Evolutionary conservation across 2,888 invertebrate genomes (phyloP), one percentile per base, ranked within the genome.

Genomic region (Heliconius ethilla): DNA sequence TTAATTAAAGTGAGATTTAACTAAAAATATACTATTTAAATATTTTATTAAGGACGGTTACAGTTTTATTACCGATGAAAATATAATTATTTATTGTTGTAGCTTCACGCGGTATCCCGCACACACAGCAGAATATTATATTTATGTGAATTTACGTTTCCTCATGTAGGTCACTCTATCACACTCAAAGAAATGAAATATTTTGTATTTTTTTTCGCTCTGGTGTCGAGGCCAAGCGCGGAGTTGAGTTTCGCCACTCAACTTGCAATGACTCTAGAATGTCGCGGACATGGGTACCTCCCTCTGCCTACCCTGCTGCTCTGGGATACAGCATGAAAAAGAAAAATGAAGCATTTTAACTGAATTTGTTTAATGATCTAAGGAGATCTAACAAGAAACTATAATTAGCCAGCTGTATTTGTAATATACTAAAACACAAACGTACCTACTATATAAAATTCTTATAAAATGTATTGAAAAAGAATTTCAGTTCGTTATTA

Each of bases 401-500:
- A 66, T n/a, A 2, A 37, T 37, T n/a, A 22, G 18, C 5, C 2
- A 22, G 22, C 33, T 37, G 5, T 11, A 45, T 40, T 15, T 22
- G 25, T 11, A 13, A 40, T 40, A 37, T 69, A 69, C 51, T 18
- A 25, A 33, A 37, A 15, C 25, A 33, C 29, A 55, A 33, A 70
- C 7, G 5, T 22, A 55, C 10, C 18, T 51, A 18, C 51, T n/a
- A 11, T 33, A 33, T 37, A n/a, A 33, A 9, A 4, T 72, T 59
- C 65, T 63, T 63, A 63, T 45, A 74, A 67, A 77, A 77, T 45
- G 18, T 67, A 77, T 73, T 74, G 77, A 67, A 67, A 59, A 59
- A 69, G 45, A 77, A 74, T 65, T 70, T 75, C 59, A 66, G 65
- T 77, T 76, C 51, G 67, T 78, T 81, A 79, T 79, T 77, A 79